Evolutionary conservation across 1,140 invertebrate genomes (phyloP), one percentile per base, ranked within the genome.

Genomic region (Rhopalosiphum maidis): DNA sequence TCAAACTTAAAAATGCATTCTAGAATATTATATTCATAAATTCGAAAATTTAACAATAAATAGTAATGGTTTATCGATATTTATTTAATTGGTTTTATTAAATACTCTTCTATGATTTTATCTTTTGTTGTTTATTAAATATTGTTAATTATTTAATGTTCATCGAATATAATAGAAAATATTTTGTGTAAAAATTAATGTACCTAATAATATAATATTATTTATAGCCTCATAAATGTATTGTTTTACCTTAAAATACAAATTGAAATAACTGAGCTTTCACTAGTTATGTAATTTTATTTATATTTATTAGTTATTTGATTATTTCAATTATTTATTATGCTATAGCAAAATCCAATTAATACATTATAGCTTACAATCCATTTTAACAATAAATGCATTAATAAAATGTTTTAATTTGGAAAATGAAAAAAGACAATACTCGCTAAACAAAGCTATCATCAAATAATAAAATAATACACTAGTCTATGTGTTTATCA

Each of bases 391-490:
- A n/a, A n/a, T 77, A 15, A 77, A n/a, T n/a, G 15, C n/a, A n/a
- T 77, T n/a, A n/a, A 77, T 23, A n/a, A 68, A 68, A 68, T n/a
- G 30, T 77, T 77, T 77, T 77, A 15, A 30, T 77, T 77, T 77
- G 11, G 30, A 77, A 77, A 77, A 77, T 77, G 30, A 68, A 77
- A 77, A 77, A 77, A n/a, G 3, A 77, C 18, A 68, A 68, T 68
- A 68, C 60, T 18, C 30, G 11, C 11, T n/a, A 77, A 77, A n/a
- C 60, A 77, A 77, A n/a, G 30, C 60, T n/a, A n/a, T n/a, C 18
- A 77, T 35, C 30, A n/a, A 77, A n/a, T 77, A 77, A 77, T 77
- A 77, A n/a, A 77, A 77, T n/a, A 77, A 77, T 77, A n/a, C 60
- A 77, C 60, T 0, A n/a, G 30, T 68, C 30, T 11, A 15, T 15